Evolutionary conservation across 2,797 vertebrate species (phyloP).

Genomic region (Mormyrops boulengeri): DNA sequence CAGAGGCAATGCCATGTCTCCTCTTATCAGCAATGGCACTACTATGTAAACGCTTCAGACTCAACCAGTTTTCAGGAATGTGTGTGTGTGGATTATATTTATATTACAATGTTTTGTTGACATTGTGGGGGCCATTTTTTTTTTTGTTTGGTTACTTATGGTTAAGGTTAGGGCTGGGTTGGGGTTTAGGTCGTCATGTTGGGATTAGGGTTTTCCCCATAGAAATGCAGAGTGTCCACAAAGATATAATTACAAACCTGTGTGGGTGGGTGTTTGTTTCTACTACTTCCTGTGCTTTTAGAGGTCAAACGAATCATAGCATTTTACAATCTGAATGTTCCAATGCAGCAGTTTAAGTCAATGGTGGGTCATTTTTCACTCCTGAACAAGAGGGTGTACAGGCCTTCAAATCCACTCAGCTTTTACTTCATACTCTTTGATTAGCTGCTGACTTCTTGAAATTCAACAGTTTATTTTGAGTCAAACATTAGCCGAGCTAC

Average conservation of each 20-base stretch:
- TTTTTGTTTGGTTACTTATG: background rate
- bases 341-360: background rate
- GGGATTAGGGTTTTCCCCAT: background rate
- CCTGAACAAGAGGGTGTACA: background rate
- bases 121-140: background rate
- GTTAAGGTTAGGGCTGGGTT: background rate
- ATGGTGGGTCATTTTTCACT: background rate
- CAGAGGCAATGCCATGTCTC: slow-evolving; percentile 34
- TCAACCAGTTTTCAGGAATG: slow-evolving; percentile 68
- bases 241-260: background rate
- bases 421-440: background rate
- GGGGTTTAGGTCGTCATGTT: background rate
- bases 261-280: background rate
- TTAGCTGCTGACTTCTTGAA: background rate
- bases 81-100: background rate
- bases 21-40: slow-evolving; percentile 50
- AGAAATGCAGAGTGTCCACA: background rate
- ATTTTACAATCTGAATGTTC: background rate
- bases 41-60: slow-evolving; percentile 69
- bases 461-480: background rate
- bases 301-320: background rate
- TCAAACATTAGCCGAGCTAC: background rate
- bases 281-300: background rate
- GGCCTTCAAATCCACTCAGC: background rate
- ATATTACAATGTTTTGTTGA: background rate